Percentiles rank a stretch among this genome's conserved stretches.
phyloP scores from a whole-genome alignment of 2,113 vertebrate genomes.

The Salminus brasiliensis region DNA sequence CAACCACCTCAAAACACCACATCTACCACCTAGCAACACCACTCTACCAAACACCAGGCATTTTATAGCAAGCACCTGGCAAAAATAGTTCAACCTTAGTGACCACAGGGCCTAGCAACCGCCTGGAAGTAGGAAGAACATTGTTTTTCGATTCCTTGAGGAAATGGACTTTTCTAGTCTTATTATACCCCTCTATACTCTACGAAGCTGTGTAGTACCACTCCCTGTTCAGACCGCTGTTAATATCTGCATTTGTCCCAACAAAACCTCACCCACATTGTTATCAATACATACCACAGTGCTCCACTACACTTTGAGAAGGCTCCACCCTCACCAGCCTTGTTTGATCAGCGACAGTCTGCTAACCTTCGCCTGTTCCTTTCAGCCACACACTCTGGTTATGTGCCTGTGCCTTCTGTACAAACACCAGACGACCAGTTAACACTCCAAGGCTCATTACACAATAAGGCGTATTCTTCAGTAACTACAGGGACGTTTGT shows the following conservation, averaged over 20 bases:
- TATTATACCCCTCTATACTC: too few relatives aligned
- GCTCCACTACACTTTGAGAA: slow-evolving; percentile 2
- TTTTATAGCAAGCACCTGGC: too few relatives aligned
- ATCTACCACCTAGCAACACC: too few relatives aligned
- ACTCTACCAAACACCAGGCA: too few relatives aligned
- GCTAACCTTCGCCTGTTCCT: neutral
- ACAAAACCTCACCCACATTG: slow-evolving; percentile 7
- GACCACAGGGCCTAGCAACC: too few relatives aligned
- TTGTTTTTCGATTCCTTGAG: too few relatives aligned
- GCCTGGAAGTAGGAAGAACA: too few relatives aligned
- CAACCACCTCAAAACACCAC: too few relatives aligned
- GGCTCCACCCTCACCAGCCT: neutral
- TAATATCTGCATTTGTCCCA: neutral
- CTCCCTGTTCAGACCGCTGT: neutral
- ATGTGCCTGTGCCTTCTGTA: neutral
- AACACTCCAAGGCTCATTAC: too few relatives aligned
- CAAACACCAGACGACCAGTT: neutral
- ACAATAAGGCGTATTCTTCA: too few relatives aligned
- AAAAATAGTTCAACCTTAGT: too few relatives aligned
- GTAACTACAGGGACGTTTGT: too few relatives aligned
- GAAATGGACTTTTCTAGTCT: neutral
- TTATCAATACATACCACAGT: neutral
- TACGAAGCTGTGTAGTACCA: neutral
- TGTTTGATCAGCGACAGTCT: neutral
- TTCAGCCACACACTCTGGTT: neutral